These are phyloP conservation scores for Calliphora vicina DNA, from an alignment of 1,140 invertebrate species.

Conservation along the genomic window DNA sequence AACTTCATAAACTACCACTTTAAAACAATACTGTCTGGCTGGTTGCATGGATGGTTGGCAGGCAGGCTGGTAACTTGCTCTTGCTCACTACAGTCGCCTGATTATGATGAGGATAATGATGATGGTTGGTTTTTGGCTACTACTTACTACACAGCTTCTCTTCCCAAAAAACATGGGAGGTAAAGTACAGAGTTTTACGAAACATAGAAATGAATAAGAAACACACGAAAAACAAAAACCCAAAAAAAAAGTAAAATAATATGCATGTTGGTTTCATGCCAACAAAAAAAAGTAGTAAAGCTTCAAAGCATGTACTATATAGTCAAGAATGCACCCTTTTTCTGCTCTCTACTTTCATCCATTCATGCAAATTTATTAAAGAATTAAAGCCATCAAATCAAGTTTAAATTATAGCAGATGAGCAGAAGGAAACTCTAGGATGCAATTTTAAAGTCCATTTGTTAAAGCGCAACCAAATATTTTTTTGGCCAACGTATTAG, in stretches of 20 bases:
- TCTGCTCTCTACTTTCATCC: background rate
- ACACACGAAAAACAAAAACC: background rate
- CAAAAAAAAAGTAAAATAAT: slow-evolving; percentile 3
- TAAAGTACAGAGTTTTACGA: background rate
- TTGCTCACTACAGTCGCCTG: background rate
- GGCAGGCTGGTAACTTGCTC: background rate
- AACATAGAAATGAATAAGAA: background rate
- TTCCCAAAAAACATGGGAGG: slow-evolving; percentile 1
- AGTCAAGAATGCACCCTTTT: background rate
- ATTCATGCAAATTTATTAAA: background rate
- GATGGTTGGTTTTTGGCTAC: background rate
- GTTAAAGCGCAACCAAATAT: background rate
- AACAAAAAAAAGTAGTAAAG: background rate
- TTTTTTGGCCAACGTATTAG: background rate
- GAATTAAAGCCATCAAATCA: background rate
- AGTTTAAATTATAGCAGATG: background rate
- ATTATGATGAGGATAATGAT: background rate
- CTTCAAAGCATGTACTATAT: background rate
- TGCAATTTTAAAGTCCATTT: background rate
- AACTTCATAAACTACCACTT: slow-evolving; percentile 30
- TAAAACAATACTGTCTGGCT: slow-evolving; percentile 30
- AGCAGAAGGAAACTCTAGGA: background rate
- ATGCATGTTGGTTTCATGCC: background rate
- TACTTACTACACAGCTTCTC: background rate
- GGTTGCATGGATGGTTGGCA: background rate